Percentiles rank a stretch among this genome's conserved stretches.
Conservation (phyloP, 2,797 vertebrate species). For the Morelia viridis region DNA sequence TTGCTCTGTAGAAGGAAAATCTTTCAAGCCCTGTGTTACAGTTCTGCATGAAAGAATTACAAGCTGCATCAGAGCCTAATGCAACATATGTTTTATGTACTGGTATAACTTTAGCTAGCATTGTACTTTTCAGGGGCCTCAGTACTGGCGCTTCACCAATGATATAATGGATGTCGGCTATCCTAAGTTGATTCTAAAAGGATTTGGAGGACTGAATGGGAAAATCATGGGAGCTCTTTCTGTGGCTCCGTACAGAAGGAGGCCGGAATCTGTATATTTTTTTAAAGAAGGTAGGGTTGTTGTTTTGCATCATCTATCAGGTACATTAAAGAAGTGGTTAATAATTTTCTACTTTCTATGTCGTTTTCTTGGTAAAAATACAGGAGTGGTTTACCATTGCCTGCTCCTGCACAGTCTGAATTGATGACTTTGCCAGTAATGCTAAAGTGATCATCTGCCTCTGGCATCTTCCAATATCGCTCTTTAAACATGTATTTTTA, state of each 20-base stretch:
- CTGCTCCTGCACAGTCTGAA: not conserved
- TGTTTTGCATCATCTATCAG: not conserved
- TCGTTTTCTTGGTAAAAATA: not conserved
- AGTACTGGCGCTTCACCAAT: constrained; percentile 94
- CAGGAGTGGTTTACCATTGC: not conserved
- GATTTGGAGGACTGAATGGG: constrained; percentile 86
- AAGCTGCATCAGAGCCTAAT: not conserved
- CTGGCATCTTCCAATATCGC: not conserved
- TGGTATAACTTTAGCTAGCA: not conserved
- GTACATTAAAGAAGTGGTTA: not conserved
- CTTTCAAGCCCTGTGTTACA: not conserved
- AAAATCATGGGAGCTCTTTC: constrained; percentile 88
- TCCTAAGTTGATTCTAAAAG: constrained; percentile 79
- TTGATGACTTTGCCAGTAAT: not conserved
- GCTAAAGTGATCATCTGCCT: not conserved
- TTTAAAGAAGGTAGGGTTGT: constrained; percentile 85
- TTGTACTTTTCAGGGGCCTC: constrained; percentile 74
- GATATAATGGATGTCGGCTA: constrained; percentile 82
- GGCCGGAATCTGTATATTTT: constrained; percentile 90
- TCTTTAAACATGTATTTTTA: not conserved
- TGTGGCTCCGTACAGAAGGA: constrained; percentile 78
- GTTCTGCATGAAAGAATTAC: not conserved
- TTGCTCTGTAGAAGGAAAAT: not conserved
- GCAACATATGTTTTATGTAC: not conserved
- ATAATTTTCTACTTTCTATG: not conserved